Base-by-base conservation (phyloP, 2,113 vertebrate genomes). In the Oryzias celebensis region DNA sequence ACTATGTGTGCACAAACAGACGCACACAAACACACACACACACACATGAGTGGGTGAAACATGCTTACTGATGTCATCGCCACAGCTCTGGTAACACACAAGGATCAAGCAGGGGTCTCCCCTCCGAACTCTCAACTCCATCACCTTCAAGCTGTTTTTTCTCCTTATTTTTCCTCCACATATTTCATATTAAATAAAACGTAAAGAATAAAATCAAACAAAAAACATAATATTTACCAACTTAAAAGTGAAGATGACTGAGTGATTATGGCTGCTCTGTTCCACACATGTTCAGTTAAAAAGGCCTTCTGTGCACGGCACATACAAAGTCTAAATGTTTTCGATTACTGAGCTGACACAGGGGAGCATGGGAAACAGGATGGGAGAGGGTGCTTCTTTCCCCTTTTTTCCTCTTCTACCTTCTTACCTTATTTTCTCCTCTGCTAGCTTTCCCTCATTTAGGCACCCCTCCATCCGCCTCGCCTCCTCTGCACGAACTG, bases 351-450 rank as follows among this genome's bases (percentile, higher is more conserved):
- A 48, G 75, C 71, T 69, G 62, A 77, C 74, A 78, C 72, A 43
- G 51, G 82, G 78, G 74, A 85, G 51, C 24, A 73, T 64, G 56
- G 79, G 58, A 66, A 66, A 75, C 24, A 58, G 71, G 70, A 75
- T 68, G 59, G 59, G 77, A 81, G 75, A 63, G 68, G 78, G 68
- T 80, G 73, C 63, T 61, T 75, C 73, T 65, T 41, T 80, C 67
- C 55, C 66, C 65, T 42, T 23, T 64, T 69, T 36, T 76, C 65
- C 68, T 57, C 73, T 68, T 47, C 65, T 61, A 17, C 61, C 62
- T 67, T 58, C 73, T 81, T 87, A 88, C 87, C 85, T 86, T 78
- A 84, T 88, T 84, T 89, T 85, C 83, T 80, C 85, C 85, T 84
- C 84, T 56, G 78, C 83, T 84, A 81, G 78, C 77, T 86, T 82